These are phyloP conservation scores for Eupeodes latifasciatus DNA, from an alignment of 2,888 invertebrate genomes.

Conservation along the genomic window DNA sequence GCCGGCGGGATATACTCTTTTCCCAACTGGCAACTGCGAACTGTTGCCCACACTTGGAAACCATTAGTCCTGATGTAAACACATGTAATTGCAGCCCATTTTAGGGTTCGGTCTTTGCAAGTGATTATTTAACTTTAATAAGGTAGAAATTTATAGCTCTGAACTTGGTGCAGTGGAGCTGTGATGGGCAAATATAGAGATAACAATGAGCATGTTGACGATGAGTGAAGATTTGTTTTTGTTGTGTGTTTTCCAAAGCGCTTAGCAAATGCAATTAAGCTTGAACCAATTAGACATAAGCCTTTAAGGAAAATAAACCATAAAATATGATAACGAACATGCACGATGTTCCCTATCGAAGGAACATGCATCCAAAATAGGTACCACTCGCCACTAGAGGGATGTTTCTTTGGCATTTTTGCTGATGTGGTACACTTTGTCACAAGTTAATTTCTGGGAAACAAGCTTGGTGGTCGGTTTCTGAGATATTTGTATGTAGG, in stretches of 20 bases:
- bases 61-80: conserved; percentile 63
- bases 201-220: conserved; percentile 18
- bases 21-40: background rate
- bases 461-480: conserved; percentile 51
- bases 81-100: conserved; percentile 74
- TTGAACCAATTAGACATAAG: conserved; percentile 62
- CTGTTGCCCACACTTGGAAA: conserved; percentile 62
- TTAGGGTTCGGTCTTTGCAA: conserved; percentile 50
- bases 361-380: background rate
- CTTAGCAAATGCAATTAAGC: conserved; percentile 65
- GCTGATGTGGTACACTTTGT: background rate
- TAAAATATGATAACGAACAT: conserved; percentile 63
- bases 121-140: conserved; percentile 69
- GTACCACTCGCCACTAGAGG: background rate
- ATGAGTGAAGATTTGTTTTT: conserved; percentile 36
- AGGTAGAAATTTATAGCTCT: conserved; percentile 19
- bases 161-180: background rate
- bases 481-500: background rate
- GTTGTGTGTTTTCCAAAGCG: conserved; percentile 25
- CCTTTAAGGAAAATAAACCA: conserved; percentile 60
- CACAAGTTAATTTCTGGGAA: conserved; percentile 39
- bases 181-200: conserved; percentile 12
- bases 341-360: conserved; percentile 4
- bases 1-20: background rate
- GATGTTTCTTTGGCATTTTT: conserved; percentile 21